phyloP scores from a whole-genome alignment of 2,113 vertebrate genomes.

The Ascaphus truei region DNA sequence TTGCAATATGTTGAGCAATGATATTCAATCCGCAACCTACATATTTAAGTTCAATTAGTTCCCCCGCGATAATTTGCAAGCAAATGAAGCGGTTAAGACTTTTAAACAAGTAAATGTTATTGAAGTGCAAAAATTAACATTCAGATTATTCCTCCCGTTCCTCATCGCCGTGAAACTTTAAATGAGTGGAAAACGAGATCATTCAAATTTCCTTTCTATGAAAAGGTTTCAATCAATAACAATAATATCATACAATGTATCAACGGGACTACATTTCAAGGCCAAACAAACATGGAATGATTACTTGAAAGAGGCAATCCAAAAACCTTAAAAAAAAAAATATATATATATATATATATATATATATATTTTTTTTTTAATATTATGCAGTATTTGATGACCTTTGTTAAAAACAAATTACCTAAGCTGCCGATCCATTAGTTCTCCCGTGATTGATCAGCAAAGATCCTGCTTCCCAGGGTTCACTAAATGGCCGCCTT shows the following conservation, averaged over 20 bases:
- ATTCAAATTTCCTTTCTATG: neutral
- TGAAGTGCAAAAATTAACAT: slow-evolving; percentile 5
- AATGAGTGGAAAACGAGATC: neutral
- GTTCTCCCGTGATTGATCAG: no score
- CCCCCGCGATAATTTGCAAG: slow-evolving; percentile 19
- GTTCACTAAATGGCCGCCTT: no score
- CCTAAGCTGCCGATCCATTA: no score
- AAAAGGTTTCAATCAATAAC: neutral
- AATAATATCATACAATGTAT: neutral
- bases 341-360: no score
- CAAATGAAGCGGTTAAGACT: slow-evolving; percentile 16
- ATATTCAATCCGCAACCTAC: slow-evolving; percentile 6
- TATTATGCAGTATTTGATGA: no score
- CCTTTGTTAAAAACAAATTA: no score
- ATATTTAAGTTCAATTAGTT: slow-evolving; percentile 23
- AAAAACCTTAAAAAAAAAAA: no score
- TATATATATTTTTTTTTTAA: no score
- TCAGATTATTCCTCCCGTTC: neutral
- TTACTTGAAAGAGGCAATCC: no score
- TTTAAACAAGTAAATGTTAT: slow-evolving; percentile 18
- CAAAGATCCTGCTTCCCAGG: no score
- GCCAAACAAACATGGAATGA: neutral
- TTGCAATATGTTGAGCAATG: slow-evolving; percentile 18
- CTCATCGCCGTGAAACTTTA: neutral
- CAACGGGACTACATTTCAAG: neutral